Evolutionary conservation across 2,888 invertebrate species (phyloP).

Genomic region (Tachina fera): DNA sequence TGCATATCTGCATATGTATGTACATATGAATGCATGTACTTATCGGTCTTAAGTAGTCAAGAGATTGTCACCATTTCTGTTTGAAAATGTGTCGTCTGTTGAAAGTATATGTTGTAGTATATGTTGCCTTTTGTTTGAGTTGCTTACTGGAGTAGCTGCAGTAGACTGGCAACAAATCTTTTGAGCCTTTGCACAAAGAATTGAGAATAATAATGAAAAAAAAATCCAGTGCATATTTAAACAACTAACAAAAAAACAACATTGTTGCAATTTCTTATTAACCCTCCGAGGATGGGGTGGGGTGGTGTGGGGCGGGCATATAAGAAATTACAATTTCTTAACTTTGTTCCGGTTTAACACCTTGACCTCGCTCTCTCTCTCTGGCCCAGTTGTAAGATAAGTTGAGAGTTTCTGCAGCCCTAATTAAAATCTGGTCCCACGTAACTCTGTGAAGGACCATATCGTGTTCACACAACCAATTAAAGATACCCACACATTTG

Average conservation of each 20-base stretch:
- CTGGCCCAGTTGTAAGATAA: no score
- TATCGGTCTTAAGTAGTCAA: slow-evolving; percentile 33
- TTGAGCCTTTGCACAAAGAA: slow-evolving; percentile 22
- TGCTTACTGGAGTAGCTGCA: background rate
- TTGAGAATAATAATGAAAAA: slow-evolving; percentile 9
- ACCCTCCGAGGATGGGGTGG: slow-evolving; percentile 1
- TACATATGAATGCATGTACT: background rate
- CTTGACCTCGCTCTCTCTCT: no score
- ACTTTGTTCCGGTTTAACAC: no score
- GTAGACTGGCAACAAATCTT: slow-evolving; percentile 8
- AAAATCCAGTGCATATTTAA: background rate
- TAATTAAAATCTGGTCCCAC: no score
- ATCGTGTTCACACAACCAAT: no score
- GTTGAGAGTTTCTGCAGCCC: no score
- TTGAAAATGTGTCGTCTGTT: slow-evolving; percentile 12
- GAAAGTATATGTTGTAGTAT: slow-evolving; percentile 3
- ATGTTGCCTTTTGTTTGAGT: background rate
- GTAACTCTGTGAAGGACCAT: no score
- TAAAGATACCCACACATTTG: no score
- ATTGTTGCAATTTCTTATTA: slow-evolving; percentile 26
- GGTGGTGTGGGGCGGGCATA: no score
- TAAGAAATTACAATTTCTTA: background rate
- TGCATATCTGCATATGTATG: no score
- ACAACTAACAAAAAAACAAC: background rate
- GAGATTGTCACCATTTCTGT: slow-evolving; percentile 57